Base-by-base conservation (phyloP, 2,888 invertebrate genomes). In the Xiphydria camelus region DNA sequence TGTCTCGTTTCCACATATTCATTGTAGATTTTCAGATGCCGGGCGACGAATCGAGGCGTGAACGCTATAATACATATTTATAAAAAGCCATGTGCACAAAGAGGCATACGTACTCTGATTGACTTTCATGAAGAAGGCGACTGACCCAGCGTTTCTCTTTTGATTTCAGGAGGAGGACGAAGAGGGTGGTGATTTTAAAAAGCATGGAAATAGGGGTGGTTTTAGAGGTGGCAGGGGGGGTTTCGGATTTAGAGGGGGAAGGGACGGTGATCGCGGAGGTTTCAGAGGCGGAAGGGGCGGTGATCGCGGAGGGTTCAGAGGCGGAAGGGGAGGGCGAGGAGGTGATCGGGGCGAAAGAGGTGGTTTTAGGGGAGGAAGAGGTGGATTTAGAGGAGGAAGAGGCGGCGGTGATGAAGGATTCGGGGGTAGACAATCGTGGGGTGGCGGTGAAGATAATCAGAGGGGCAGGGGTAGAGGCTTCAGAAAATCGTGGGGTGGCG, bases 81-180 rank as follows among this genome's bases (percentile, higher is more conserved):
- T n/a, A n/a, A n/a, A n/a, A n/a, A n/a, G n/a, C n/a, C n/a, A n/a
- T n/a, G n/a, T n/a, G n/a, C n/a, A n/a, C n/a, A n/a, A n/a, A n/a
- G n/a, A n/a, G n/a, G n/a, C n/a, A n/a, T n/a, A n/a, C n/a, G n/a
- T n/a, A n/a, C n/a, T n/a, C n/a, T n/a, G n/a, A n/a, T n/a, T 10
- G 39, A 46, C 47, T 54, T 50, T 45, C 41, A 44, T 50, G 23
- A 20, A 49, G 45, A 46, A 43, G 62, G 63, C 61, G 55, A 53
- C 40, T 75, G 73, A 75, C 70, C 70, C 67, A 63, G 61, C 55
- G 68, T 68, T 70, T 71, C 66, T 64, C 59, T 67, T 68, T 51
- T 69, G 66, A n/a, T 72, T 75, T 34, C 64, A 68, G 76, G 75
- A 48, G 66, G 68, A 43, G 68, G 73, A 41, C 64, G 75, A 51